phyloP scores from a whole-genome alignment of 1,140 invertebrate genomes.

The Orius insidiosus region DNA sequence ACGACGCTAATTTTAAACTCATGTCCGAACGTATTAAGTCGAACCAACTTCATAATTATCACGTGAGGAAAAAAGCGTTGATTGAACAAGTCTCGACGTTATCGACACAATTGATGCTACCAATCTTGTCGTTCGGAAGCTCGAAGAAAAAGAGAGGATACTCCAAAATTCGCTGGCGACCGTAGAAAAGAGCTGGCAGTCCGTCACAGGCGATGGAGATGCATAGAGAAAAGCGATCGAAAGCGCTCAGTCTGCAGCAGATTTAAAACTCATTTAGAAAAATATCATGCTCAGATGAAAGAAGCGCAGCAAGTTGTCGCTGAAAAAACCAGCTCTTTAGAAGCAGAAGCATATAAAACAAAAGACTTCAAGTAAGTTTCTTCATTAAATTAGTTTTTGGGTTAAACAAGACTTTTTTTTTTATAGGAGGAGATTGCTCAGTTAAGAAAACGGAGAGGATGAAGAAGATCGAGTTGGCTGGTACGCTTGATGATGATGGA shows the following conservation, averaged over 20 bases:
- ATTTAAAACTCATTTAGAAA: conserved; percentile 94
- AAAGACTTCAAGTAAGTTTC: conserved; percentile 66
- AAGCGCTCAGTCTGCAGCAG: conserved; percentile 80
- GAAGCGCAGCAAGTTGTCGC: conserved; percentile 92
- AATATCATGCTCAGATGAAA: conserved; percentile 91
- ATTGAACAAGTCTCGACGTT: conserved; percentile 73
- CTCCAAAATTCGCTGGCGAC: conserved; percentile 82
- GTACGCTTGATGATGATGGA: conserved; percentile 89
- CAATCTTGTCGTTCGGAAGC: conserved; percentile 80
- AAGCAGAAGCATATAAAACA: conserved; percentile 93
- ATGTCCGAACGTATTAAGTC: conserved; percentile 97
- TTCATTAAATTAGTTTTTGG: no score
- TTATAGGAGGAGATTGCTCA: conserved; percentile 91
- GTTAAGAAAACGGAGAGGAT: conserved; percentile 83
- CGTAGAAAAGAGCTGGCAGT: conserved; percentile 81
- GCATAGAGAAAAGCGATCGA: conserved; percentile 93
- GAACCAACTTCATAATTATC: conserved; percentile 90
- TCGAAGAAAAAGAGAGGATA: conserved; percentile 94
- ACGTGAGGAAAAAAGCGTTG: conserved; percentile 75
- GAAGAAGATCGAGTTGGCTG: conserved; percentile 95
- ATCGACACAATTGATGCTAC: conserved; percentile 87
- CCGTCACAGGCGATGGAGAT: conserved; percentile 87
- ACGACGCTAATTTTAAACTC: conserved; percentile 98
- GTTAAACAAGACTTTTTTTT: no score
- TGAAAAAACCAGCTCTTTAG: conserved; percentile 86